These are phyloP conservation scores for Eueremaeus valkanovi DNA, from an alignment of 2,888 invertebrate genomes.

Conservation along the genomic window DNA sequence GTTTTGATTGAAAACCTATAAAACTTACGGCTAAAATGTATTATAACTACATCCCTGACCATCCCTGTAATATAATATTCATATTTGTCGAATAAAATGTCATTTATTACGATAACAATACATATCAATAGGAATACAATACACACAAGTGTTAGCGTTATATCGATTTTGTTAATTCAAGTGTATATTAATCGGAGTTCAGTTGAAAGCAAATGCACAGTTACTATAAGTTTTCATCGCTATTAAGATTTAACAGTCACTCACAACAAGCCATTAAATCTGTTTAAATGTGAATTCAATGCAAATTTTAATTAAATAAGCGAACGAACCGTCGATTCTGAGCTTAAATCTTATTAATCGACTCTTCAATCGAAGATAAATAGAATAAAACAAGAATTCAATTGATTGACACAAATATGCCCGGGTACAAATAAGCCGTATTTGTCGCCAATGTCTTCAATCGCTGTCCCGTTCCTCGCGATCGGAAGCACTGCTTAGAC, in stretches of 20 bases:
- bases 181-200: not conserved
- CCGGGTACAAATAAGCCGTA: not conserved
- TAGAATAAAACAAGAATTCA: constrained; percentile 9
- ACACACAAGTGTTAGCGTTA: not conserved
- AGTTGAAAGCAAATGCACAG: not conserved
- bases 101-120: constrained; percentile 12
- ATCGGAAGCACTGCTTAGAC: constrained; percentile 24
- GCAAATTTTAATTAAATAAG: no score
- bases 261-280: not conserved
- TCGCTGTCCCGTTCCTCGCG: constrained; percentile 12
- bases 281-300: not conserved
- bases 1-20: no score
- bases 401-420: not conserved
- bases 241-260: not conserved
- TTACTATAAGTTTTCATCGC: not conserved
- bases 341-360: constrained; percentile 18
- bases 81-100: constrained; percentile 1
- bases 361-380: not conserved
- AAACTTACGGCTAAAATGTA: no score
- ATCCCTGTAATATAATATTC: no score
- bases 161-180: not conserved
- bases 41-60: no score
- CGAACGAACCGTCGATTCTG: not conserved
- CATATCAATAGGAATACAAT: constrained; percentile 16
- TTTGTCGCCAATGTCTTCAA: not conserved